These are phyloP conservation scores for Gymnodraco acuticeps DNA, from an alignment of 2,797 vertebrate species.

Conservation along the genomic window DNA sequence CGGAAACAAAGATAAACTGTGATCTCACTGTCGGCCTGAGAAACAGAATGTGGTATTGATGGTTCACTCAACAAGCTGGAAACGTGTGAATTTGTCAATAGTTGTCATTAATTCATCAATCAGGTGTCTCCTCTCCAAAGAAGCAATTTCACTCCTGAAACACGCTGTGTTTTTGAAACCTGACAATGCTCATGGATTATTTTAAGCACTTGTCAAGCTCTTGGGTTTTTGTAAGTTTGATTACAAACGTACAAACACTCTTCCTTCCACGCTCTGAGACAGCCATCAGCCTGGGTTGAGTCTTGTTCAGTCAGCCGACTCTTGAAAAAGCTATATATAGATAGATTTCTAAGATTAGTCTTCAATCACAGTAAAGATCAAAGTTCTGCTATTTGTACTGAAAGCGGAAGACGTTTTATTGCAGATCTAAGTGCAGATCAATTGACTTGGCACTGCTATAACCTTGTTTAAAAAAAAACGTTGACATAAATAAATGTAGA, in stretches of 20 bases:
- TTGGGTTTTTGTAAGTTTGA: not conserved
- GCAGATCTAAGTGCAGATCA: not conserved
- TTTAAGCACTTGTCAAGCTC: too few relatives aligned
- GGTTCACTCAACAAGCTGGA: constrained; percentile 13
- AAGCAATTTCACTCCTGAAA: constrained; percentile 17
- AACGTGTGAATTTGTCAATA: constrained; percentile 25
- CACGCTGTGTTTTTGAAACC: constrained; percentile 1
- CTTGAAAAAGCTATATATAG: not conserved
- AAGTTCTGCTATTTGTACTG: not conserved
- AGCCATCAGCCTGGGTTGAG: not conserved
- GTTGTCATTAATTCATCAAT: constrained; percentile 37
- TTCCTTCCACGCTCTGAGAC: not conserved
- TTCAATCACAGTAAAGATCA: not conserved
- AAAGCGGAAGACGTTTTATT: not conserved
- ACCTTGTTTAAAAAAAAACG: not conserved
- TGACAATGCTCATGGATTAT: not conserved
- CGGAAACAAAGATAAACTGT: constrained; percentile 3
- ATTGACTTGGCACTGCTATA: not conserved
- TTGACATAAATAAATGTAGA: constrained; percentile 5
- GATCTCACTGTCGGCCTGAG: constrained; percentile 18
- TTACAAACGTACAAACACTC: not conserved
- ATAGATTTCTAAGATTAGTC: constrained; percentile 1
- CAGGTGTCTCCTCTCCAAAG: constrained; percentile 20
- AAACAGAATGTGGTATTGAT: constrained; percentile 22
- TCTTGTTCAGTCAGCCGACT: not conserved